Evolutionary conservation across 2,888 invertebrate species (phyloP), one percentile per base, ranked within the genome.

Genomic region (Ormyrus rosae): DNA sequence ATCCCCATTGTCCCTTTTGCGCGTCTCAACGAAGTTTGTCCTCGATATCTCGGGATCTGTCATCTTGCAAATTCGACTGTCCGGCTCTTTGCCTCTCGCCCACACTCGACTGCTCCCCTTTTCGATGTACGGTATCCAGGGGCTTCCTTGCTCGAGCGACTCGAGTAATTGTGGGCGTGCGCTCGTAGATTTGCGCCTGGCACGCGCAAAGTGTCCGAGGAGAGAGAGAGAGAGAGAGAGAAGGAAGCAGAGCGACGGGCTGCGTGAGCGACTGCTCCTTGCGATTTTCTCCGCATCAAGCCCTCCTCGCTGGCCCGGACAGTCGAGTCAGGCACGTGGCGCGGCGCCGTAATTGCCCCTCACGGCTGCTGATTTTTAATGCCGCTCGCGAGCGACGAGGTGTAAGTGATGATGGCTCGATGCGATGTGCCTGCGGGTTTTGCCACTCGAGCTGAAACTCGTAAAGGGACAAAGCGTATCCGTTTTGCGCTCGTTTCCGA

Each of bases 101-200:
- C 34, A 34, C 34, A 34, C 34, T 34, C 34, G 34, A 34, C 34
- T 34, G 34, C 34, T 34, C 34, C 34, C 34, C 34, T 34, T 34
- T 34, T 34, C 3, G 34, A 2, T 34, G 3, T 2, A 34, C 19
- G 19, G 34, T 34, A 34, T 34, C 34, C 34, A 9, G 63, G 55
- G 67, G 55, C 60, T 79, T 48, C 71, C 65, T 34, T 60, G 82
- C 72, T 79, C 65, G 73, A 81, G 63, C 81, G 73, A 73, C 60
- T 72, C 75, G 76, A 68, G 75, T 81, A 82, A 82, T 82, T 81
- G 69, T 51, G 79, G 77, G 73, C 81, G 78, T 79, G 61, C 34
- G 45, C 69, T 0, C 55, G 13, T 9, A 7, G 6, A 69, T n/a
- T 4, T 8, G 46, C 58, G 46, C 46, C n/a, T 5, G 2, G 7